Conservation (phyloP, 2,888 invertebrate species). For the Hemithea aestivaria region DNA sequence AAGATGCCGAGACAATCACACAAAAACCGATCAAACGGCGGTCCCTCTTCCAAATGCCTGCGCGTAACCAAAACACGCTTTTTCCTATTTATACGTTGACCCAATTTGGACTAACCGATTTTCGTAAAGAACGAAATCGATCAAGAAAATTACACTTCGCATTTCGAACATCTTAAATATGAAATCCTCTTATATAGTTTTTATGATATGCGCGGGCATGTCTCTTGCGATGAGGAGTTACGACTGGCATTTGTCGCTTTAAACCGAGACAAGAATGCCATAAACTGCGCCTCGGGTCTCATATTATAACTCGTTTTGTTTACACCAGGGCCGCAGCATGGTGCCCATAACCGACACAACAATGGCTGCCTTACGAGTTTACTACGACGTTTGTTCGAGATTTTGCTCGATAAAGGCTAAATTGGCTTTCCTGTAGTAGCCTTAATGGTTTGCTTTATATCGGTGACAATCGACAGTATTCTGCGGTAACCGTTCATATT, state of each 20-base stretch:
- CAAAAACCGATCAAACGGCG: slow-evolving; percentile 42
- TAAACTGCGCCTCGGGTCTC: slow-evolving; percentile 48
- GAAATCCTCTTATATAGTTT: slow-evolving; percentile 1
- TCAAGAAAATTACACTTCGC: too few relatives aligned
- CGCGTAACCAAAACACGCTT: slow-evolving; percentile 49
- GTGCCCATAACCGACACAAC: slow-evolving; percentile 58
- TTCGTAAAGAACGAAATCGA: slow-evolving; percentile 8
- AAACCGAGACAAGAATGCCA: slow-evolving; percentile 52
- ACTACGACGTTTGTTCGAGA: slow-evolving; percentile 51
- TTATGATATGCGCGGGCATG: slow-evolving; percentile 12
- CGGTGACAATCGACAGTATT: slow-evolving; percentile 41
- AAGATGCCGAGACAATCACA: slow-evolving; percentile 48
- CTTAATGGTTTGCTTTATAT: slow-evolving; percentile 50
- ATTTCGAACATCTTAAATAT: neutral
- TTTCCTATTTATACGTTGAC: slow-evolving; percentile 28
- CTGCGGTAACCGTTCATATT: slow-evolving; percentile 30
- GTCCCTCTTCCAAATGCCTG: slow-evolving; percentile 54
- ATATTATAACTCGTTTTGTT: slow-evolving; percentile 61
- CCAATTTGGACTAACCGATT: slow-evolving; percentile 19
- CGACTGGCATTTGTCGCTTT: slow-evolving; percentile 37
- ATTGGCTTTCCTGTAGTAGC: slow-evolving; percentile 50
- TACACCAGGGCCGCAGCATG: slow-evolving; percentile 44
- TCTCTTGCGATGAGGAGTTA: slow-evolving; percentile 29
- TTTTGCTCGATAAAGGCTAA: slow-evolving; percentile 64
- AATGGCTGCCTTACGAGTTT: slow-evolving; percentile 53